Conservation (phyloP, 2,888 invertebrate genomes). For the Glyphotaelius pellucidus region DNA sequence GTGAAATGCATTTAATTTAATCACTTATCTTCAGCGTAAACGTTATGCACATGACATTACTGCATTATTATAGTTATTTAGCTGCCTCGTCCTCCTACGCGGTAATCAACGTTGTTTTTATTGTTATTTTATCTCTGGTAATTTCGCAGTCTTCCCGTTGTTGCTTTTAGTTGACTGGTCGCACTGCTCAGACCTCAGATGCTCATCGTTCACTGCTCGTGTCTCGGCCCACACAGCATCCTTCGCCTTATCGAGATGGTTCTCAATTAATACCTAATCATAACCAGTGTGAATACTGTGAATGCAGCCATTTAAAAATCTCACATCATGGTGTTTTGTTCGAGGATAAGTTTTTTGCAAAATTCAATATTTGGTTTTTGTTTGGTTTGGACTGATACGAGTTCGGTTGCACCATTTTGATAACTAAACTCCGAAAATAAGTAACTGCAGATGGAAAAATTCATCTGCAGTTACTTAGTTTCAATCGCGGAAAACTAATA, state of each 20-base stretch:
- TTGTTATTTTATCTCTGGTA: constrained; percentile 18
- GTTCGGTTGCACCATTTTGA: not conserved
- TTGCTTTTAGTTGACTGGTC: not conserved
- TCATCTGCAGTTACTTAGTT: too few relatives aligned
- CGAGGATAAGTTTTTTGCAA: not conserved
- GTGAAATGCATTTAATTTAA: not conserved
- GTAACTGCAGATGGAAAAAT: not conserved
- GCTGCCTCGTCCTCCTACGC: not conserved
- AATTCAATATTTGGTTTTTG: not conserved
- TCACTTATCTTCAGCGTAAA: not conserved
- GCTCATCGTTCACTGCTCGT: not conserved
- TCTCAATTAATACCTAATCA: not conserved
- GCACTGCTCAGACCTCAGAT: not conserved
- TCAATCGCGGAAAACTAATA: too few relatives aligned
- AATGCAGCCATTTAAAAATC: not conserved
- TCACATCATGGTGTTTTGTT: not conserved
- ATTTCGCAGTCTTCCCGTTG: constrained; percentile 11
- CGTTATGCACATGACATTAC: not conserved
- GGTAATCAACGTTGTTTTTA: constrained; percentile 7
- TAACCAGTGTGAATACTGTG: not conserved
- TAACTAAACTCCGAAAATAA: not conserved
- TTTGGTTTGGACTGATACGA: not conserved
- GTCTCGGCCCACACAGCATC: constrained; percentile 2
- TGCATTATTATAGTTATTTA: not conserved
- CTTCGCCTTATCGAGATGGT: not conserved